Evolutionary conservation across 1,140 invertebrate species (phyloP), one percentile per base, ranked within the genome.

Genomic region (Tribolium castaneum): DNA sequence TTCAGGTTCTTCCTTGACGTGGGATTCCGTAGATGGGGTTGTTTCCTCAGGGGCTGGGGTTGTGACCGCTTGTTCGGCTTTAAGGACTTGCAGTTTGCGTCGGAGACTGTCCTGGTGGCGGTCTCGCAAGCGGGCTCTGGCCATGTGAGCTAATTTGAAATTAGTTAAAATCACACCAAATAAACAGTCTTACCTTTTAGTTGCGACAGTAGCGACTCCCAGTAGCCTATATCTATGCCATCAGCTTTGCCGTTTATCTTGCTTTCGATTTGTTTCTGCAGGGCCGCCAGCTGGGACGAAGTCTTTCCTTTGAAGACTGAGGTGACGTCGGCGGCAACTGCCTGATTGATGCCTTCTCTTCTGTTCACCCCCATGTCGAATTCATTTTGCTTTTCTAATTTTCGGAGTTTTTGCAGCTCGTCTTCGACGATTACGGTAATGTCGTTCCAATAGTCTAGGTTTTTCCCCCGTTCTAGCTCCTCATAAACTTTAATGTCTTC

Each of bases 401-500:
- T 95, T 39, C 94, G 90, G 59, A 97, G 87, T 87, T 98, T 98
- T 80, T 94, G 92, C 49, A 99, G 87, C 88, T 99, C 98, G 87
- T 99, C 97, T 86, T 97, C 92, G 0, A 97, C 97, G 80, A 99
- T 98, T 14, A 97, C 96, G 39, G 95, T 95, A 80, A 99, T 96
- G 86, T 99, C 98, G 84, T 95, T 94, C 99, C 99, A 99, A 87
- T 98, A 99, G 84, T 96, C 93, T 16, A 94, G 89, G 88, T 99
- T 98, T 83, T 93, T 94, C 0, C 94, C 93, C 78, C 93, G 91
- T 87, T 97, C 96, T 77, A 96, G 85, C 87, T 96, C 94, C 84
- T 95, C 94, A 85, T 96, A 96, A 12, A 96, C 94, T 87, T 97
- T 97, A 76, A 99, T 99, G 87, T 99, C 99, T 83, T 97, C 98